A percentile compares a stretch with the other conserved stretches of the same genome.
These are phyloP conservation scores for Tribolium madens DNA, from an alignment of 1,140 invertebrate species.

Conservation along the genomic window DNA sequence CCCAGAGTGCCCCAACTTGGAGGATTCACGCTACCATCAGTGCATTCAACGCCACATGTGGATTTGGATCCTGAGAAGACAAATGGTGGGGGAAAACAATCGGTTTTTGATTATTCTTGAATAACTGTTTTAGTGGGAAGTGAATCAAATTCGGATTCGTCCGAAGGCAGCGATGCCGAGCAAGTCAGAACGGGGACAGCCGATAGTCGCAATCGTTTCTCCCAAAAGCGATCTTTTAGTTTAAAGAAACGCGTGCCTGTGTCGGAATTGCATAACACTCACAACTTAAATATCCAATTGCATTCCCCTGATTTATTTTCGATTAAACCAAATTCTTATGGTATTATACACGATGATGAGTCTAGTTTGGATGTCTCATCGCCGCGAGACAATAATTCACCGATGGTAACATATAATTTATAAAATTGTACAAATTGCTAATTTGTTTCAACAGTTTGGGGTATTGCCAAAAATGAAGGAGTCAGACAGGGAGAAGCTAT, in stretches of 20 bases:
- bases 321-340: constrained; percentile 63
- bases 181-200: constrained; percentile 53
- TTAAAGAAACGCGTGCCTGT: constrained; percentile 64
- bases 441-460: constrained; percentile 68
- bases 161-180: constrained; percentile 68
- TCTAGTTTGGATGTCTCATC: constrained; percentile 77
- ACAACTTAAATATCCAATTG: constrained; percentile 62
- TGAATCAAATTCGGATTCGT: constrained; percentile 69
- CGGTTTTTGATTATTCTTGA: neutral
- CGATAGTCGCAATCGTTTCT: constrained; percentile 58
- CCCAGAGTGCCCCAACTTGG: constrained; percentile 81
- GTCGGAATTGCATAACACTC: constrained; percentile 61
- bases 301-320: constrained; percentile 63
- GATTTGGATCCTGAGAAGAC: constrained; percentile 63
- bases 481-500: constrained; percentile 72
- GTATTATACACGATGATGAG: constrained; percentile 74
- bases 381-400: constrained; percentile 77
- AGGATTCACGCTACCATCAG: constrained; percentile 69
- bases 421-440: neutral
- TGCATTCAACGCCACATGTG: constrained; percentile 66
- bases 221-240: constrained; percentile 64
- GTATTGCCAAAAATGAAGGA: constrained; percentile 75
- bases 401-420: constrained; percentile 69
- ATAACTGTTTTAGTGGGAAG: constrained; percentile 56
- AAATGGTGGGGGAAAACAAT: constrained; percentile 57